phyloP scores from a whole-genome alignment of 1,140 invertebrate species.

The Trinorchestia longiramus region DNA sequence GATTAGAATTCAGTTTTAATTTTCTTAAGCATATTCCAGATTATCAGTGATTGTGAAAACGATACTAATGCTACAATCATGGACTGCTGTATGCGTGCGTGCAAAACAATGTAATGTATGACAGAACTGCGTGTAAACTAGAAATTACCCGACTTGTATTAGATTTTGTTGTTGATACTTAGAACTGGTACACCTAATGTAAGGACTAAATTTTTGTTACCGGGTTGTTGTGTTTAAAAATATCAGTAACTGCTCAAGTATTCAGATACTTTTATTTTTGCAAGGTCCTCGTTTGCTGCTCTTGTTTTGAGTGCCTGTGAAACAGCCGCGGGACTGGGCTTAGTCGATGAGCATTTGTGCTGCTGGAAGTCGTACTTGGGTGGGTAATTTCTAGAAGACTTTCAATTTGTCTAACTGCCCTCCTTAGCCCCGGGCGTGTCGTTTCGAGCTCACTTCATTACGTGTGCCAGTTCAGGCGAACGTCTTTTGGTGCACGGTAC shows the following conservation, averaged over 20 bases:
- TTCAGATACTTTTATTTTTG: neutral
- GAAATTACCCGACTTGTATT: too few relatives aligned
- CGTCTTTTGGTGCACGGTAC: neutral
- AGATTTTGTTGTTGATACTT: too few relatives aligned
- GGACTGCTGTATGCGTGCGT: too few relatives aligned
- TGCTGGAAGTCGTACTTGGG: slow-evolving; percentile 19
- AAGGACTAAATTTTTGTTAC: too few relatives aligned
- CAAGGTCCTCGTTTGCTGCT: neutral
- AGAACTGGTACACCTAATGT: too few relatives aligned
- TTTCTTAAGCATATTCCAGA: too few relatives aligned
- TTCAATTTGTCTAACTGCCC: slow-evolving; percentile 46
- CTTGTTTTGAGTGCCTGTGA: neutral
- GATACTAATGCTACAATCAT: too few relatives aligned
- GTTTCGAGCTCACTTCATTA: slow-evolving; percentile 52
- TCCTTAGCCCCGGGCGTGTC: slow-evolving; percentile 19
- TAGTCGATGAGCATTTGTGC: neutral
- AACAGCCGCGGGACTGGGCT: neutral
- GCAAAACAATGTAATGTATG: too few relatives aligned
- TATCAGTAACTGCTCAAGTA: neutral
- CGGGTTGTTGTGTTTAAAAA: neutral
- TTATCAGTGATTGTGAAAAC: too few relatives aligned
- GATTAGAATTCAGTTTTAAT: too few relatives aligned
- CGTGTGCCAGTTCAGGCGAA: slow-evolving; percentile 9
- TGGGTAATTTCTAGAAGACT: slow-evolving; percentile 25
- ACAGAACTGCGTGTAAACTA: too few relatives aligned